These are phyloP conservation scores for Cordylochernes scorpioides DNA, from an alignment of 2,888 invertebrate genomes.

Conservation along the genomic window DNA sequence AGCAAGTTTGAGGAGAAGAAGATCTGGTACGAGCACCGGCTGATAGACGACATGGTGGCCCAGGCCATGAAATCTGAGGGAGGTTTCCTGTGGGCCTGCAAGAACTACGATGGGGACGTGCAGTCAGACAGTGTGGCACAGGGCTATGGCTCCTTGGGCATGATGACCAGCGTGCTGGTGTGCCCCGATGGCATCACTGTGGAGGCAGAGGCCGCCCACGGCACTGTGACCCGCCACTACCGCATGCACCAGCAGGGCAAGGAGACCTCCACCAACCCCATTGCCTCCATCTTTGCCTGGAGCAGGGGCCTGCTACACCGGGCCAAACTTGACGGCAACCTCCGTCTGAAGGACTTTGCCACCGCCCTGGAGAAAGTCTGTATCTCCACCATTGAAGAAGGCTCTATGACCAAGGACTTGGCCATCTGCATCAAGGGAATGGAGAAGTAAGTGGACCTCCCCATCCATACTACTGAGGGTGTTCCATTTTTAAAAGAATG, in stretches of 20 bases:
- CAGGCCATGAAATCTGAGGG: constrained; percentile 92
- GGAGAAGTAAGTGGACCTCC: constrained; percentile 32
- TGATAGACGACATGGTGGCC: constrained; percentile 98
- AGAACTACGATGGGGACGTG: constrained; percentile 97
- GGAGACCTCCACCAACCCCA: constrained; percentile 94
- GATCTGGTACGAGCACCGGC: constrained; percentile 87
- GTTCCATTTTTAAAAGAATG: not conserved
- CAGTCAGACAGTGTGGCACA: constrained; percentile 96
- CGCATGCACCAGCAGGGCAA: constrained; percentile 39
- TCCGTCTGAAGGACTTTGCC: constrained; percentile 46
- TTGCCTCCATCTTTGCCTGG: constrained; percentile 96
- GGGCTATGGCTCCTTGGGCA: constrained; percentile 58
- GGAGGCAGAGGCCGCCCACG: constrained; percentile 93
- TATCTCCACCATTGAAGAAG: constrained; percentile 75
- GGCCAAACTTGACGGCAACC: constrained; percentile 70
- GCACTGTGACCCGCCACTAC: constrained; percentile 79
- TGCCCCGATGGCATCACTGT: constrained; percentile 95
- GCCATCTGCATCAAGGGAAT: constrained; percentile 92
- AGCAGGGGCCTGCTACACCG: constrained; percentile 72
- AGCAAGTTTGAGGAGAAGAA: constrained; percentile 48
- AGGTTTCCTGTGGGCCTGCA: constrained; percentile 98
- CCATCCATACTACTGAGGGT: not conserved
- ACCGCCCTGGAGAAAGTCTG: constrained; percentile 64
- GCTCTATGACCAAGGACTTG: constrained; percentile 91
- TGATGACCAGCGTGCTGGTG: constrained; percentile 90